These are phyloP conservation scores for Aphis gossypii DNA, from an alignment of 1,140 invertebrate species.

Conservation along the genomic window DNA sequence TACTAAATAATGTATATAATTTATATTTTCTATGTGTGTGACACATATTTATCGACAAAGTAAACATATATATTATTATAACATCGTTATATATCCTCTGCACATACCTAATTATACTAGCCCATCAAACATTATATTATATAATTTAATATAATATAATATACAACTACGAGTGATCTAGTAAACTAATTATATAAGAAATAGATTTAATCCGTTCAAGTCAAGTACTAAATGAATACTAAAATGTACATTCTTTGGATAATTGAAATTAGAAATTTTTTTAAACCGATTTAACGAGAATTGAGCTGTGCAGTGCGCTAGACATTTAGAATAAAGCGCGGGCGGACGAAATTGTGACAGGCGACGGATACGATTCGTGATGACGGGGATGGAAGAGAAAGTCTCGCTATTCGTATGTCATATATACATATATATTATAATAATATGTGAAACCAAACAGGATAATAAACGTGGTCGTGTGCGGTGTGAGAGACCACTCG, in stretches of 20 bases:
- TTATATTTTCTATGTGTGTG: not conserved
- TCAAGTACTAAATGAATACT: not conserved
- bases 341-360: slow-evolving; percentile 40
- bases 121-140: too few relatives aligned
- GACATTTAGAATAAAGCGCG: slow-evolving; percentile 40
- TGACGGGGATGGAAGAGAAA: slow-evolving; percentile 52
- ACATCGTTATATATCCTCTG: not conserved
- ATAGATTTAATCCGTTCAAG: not conserved
- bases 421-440: not conserved
- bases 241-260: not conserved
- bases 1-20: too few relatives aligned
- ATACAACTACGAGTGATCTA: not conserved
- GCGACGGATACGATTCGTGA: slow-evolving; percentile 41
- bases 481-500: too few relatives aligned
- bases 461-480: slow-evolving; percentile 16
- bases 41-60: too few relatives aligned
- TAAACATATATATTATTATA: not conserved
- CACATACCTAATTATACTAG: not conserved
- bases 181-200: not conserved
- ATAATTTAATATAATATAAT: too few relatives aligned
- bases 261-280: not conserved
- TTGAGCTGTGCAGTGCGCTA: not conserved
- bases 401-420: not conserved
- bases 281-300: slow-evolving; percentile 22
- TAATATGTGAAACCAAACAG: not conserved